Conservation (phyloP, 1,140 invertebrate genomes). For the Drosophila bocqueti region DNA sequence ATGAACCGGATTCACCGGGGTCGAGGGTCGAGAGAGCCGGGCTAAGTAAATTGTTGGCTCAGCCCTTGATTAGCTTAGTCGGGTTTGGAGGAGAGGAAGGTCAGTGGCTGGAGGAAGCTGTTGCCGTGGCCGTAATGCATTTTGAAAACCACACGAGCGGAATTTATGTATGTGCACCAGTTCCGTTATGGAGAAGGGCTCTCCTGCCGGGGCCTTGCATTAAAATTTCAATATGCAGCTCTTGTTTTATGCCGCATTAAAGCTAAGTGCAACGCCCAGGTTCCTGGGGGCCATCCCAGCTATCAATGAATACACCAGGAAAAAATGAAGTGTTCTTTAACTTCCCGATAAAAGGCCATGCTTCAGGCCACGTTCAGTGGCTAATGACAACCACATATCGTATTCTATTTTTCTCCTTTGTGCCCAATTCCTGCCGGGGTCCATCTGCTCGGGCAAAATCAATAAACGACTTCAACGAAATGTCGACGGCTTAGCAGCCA, state of each 20-base stretch:
- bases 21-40: conserved; percentile 26
- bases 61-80: conserved; percentile 79
- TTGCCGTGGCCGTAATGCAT: conserved; percentile 64
- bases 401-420: not conserved
- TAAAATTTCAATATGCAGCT: conserved; percentile 57
- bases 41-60: conserved; percentile 81
- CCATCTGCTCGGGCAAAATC: conserved; percentile 48
- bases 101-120: conserved; percentile 26
- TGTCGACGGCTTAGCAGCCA: conserved; percentile 69
- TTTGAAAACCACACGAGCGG: conserved; percentile 80
- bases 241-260: conserved; percentile 42
- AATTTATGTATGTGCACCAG: conserved; percentile 72
- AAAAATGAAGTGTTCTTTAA: conserved; percentile 37
- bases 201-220: conserved; percentile 28
- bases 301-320: conserved; percentile 11
- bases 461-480: conserved; percentile 55
- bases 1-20: conserved; percentile 2
- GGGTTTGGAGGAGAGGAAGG: conserved; percentile 28
- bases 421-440: not conserved
- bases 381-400: conserved; percentile 42
- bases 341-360: conserved; percentile 37
- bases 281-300: not conserved
- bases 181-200: conserved; percentile 10
- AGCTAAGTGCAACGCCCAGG: conserved; percentile 36
- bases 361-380: conserved; percentile 4